These are phyloP conservation scores for Araneus ventricosus DNA, from an alignment of 1,140 invertebrate genomes.

Conservation along the genomic window DNA sequence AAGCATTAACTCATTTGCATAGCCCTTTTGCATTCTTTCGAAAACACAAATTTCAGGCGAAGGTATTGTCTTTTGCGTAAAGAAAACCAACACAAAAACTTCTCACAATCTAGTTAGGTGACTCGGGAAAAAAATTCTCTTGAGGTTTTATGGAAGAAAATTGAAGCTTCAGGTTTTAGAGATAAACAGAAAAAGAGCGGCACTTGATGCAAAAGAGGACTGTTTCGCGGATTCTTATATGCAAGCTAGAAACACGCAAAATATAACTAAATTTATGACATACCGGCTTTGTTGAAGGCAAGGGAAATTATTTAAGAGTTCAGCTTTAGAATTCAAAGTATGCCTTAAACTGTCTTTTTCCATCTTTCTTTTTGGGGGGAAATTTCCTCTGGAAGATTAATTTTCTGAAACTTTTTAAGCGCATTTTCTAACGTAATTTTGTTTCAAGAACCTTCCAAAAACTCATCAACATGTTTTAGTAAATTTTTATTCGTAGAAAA, in stretches of 20 bases:
- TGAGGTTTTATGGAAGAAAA: constrained; percentile 24
- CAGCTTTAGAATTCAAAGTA: too few relatives aligned
- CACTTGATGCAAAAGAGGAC: neutral
- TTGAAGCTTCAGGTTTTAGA: constrained; percentile 14
- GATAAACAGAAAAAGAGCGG: neutral
- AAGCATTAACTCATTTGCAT: constrained; percentile 6
- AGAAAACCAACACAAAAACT: constrained; percentile 18
- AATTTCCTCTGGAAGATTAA: too few relatives aligned
- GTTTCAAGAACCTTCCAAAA: too few relatives aligned
- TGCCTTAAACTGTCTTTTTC: too few relatives aligned
- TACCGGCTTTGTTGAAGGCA: too few relatives aligned
- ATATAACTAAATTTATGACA: too few relatives aligned
- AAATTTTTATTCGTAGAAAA: too few relatives aligned
- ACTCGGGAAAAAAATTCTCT: neutral
- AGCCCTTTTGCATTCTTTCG: neutral
- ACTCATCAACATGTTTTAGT: too few relatives aligned
- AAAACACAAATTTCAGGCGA: neutral
- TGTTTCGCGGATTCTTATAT: neutral
- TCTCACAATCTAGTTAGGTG: constrained; percentile 12
- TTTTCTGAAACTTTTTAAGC: too few relatives aligned
- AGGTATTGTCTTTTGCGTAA: neutral
- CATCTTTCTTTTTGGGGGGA: too few relatives aligned
- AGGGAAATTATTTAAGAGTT: too few relatives aligned
- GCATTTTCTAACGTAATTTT: too few relatives aligned
- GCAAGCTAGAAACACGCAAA: neutral